These are phyloP conservation scores for Desoria tigrina DNA, from an alignment of 2,888 invertebrate species.

Conservation along the genomic window DNA sequence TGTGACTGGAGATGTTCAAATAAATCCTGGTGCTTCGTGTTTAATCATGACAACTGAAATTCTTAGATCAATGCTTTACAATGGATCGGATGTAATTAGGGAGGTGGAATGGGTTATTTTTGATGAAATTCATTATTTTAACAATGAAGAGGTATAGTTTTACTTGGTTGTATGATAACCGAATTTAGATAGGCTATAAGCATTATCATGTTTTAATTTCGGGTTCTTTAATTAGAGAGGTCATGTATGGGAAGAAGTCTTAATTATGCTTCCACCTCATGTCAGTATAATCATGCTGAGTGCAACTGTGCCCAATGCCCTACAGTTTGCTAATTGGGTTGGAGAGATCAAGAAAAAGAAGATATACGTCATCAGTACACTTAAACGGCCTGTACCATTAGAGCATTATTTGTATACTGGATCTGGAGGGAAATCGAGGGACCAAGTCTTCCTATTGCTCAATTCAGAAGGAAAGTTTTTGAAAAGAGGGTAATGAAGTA, in stretches of 20 bases:
- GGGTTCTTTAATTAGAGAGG: conserved; percentile 68
- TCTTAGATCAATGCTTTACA: conserved; percentile 88
- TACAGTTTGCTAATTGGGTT: conserved; percentile 94
- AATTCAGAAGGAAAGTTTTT: conserved; percentile 75
- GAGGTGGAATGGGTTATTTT: conserved; percentile 99
- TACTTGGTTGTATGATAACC: no score
- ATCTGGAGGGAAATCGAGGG: conserved; percentile 65
- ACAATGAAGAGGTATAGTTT: conserved; percentile 89
- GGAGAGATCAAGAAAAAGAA: conserved; percentile 82
- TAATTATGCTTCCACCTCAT: conserved; percentile 90
- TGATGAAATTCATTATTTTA: conserved; percentile 99
- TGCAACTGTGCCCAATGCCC: conserved; percentile 96
- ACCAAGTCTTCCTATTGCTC: conserved; percentile 76
- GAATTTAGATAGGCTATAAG: no score
- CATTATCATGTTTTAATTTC: no score
- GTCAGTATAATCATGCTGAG: conserved; percentile 95
- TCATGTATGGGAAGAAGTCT: conserved; percentile 98
- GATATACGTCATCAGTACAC: conserved; percentile 87
- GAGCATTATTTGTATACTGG: conserved; percentile 91
- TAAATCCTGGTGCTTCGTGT: conserved; percentile 89
- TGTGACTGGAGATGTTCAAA: conserved; percentile 92
- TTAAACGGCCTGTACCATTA: conserved; percentile 90
- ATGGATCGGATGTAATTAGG: conserved; percentile 90
- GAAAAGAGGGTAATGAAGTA: conserved; percentile 66
- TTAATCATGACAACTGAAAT: conserved; percentile 99